A percentile compares a stretch with the other conserved stretches of the same genome.
These are phyloP conservation scores for Drosophila mettleri DNA, from an alignment of 2,888 invertebrate genomes.

Conservation along the genomic window DNA sequence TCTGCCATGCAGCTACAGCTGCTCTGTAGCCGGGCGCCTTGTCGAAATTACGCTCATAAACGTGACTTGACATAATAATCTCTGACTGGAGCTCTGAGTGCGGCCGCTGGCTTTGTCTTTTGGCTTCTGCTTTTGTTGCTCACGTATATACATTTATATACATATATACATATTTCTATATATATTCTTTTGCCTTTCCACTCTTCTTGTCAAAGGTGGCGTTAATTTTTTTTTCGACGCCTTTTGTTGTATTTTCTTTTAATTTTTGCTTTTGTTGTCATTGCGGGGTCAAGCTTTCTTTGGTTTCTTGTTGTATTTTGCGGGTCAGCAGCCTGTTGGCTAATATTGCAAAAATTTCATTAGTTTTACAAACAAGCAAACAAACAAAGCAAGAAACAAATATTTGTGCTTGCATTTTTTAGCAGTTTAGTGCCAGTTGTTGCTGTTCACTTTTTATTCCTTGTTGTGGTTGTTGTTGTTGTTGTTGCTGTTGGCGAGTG, in stretches of 20 bases:
- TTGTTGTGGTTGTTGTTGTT: constrained; percentile 23
- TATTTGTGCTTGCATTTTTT: constrained; percentile 78
- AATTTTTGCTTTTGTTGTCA: constrained; percentile 49
- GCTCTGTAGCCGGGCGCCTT: constrained; percentile 52
- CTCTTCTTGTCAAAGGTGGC: constrained; percentile 57
- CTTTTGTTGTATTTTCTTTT: constrained; percentile 53
- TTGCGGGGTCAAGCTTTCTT: constrained; percentile 53
- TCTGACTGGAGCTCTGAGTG: constrained; percentile 62
- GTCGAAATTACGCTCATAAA: constrained; percentile 83
- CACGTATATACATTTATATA: constrained; percentile 6
- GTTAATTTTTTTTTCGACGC: constrained; percentile 67
- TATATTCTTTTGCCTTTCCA: constrained; percentile 14
- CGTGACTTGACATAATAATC: constrained; percentile 85
- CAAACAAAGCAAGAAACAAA: constrained; percentile 78
- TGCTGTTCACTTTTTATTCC: constrained; percentile 29
- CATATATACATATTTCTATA: neutral
- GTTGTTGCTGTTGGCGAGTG: constrained; percentile 34
- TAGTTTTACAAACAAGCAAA: constrained; percentile 78
- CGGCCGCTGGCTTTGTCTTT: constrained; percentile 63
- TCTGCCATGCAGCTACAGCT: constrained; percentile 24
- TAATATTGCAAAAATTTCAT: constrained; percentile 79
- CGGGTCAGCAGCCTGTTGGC: constrained; percentile 70
- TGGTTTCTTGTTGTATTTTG: constrained; percentile 47
- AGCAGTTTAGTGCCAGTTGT: constrained; percentile 70
- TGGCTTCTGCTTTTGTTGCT: constrained; percentile 27